These are phyloP conservation scores for Phalera bucephala DNA, from an alignment of 2,888 invertebrate species.

Conservation along the genomic window DNA sequence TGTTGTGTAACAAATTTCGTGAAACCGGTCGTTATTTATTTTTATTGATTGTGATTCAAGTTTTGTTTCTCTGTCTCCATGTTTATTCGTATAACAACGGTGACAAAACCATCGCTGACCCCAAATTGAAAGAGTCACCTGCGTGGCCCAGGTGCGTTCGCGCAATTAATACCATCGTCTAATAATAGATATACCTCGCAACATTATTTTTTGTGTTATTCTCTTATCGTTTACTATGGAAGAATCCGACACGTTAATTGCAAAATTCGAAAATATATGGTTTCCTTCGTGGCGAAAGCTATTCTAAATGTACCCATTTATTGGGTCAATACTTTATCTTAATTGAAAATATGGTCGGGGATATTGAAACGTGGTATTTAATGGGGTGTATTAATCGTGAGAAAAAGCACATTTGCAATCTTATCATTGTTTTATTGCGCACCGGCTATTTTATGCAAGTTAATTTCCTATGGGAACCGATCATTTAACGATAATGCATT, in stretches of 20 bases:
- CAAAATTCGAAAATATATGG: slow-evolving; percentile 45
- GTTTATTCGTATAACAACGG: slow-evolving; percentile 33
- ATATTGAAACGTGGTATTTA: slow-evolving; percentile 41
- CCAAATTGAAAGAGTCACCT: slow-evolving; percentile 73
- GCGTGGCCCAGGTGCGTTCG: slow-evolving; percentile 71
- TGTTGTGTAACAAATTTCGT: no score
- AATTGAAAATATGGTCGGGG: slow-evolving; percentile 53
- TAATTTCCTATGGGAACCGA: slow-evolving; percentile 61
- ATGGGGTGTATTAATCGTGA: slow-evolving; percentile 56
- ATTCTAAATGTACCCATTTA: slow-evolving; percentile 43
- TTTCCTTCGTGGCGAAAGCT: slow-evolving; percentile 50
- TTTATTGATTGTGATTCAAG: no score
- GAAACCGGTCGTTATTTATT: no score
- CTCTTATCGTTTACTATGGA: slow-evolving; percentile 44
- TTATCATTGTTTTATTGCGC: slow-evolving; percentile 59
- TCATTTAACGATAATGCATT: no score
- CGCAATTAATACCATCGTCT: slow-evolving; percentile 74
- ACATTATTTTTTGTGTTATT: slow-evolving; percentile 62
- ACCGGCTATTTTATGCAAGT: slow-evolving; percentile 43
- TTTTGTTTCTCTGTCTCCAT: no score
- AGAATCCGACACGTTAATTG: slow-evolving; percentile 42
- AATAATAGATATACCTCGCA: slow-evolving; percentile 61
- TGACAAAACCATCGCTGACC: slow-evolving; percentile 70
- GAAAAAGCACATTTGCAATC: slow-evolving; percentile 59
- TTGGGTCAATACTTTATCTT: slow-evolving; percentile 56